Percentiles rank a stretch among this genome's conserved stretches.
These are phyloP conservation scores for Drosophila koepferae DNA, from an alignment of 2,888 invertebrate genomes.

Conservation along the genomic window DNA sequence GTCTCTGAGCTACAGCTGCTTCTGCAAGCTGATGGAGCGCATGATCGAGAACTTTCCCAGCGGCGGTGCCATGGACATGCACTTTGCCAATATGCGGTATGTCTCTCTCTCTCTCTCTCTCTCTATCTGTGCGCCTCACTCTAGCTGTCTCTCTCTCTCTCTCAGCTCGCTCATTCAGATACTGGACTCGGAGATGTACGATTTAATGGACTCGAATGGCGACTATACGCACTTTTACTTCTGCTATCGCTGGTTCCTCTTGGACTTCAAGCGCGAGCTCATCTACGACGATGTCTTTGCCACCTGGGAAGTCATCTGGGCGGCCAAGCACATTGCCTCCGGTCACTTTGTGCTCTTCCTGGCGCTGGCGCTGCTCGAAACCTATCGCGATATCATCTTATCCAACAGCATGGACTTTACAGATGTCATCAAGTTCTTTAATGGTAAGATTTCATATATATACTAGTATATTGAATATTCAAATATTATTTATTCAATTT, in stretches of 20 bases:
- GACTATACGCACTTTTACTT: constrained; percentile 99
- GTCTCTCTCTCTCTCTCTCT: not conserved
- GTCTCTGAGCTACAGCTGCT: constrained; percentile 95
- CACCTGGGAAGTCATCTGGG: constrained; percentile 98
- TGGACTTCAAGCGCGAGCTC: constrained; percentile 97
- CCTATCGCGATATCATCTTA: constrained; percentile 96
- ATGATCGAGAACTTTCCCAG: constrained; percentile 97
- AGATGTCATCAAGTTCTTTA: constrained; percentile 98
- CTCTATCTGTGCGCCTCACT: not conserved
- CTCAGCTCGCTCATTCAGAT: constrained; percentile 92
- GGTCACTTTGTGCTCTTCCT: constrained; percentile 96
- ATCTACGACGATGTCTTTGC: constrained; percentile 96
- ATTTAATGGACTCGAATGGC: constrained; percentile 96
- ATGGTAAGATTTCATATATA: constrained; percentile 88
- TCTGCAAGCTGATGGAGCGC: constrained; percentile 95
- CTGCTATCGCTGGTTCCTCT: constrained; percentile 98
- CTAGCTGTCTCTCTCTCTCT: not conserved
- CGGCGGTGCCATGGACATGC: constrained; percentile 97
- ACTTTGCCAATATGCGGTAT: constrained; percentile 96
- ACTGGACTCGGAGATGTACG: constrained; percentile 96
- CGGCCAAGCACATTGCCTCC: constrained; percentile 93
- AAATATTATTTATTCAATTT: too few species aligned
- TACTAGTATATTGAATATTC: too few species aligned
- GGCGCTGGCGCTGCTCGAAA: constrained; percentile 95
- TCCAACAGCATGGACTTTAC: constrained; percentile 99